Evolutionary conservation across 2,113 vertebrate species (phyloP), one percentile per base, ranked within the genome.

Genomic region (Indicator indicator): DNA sequence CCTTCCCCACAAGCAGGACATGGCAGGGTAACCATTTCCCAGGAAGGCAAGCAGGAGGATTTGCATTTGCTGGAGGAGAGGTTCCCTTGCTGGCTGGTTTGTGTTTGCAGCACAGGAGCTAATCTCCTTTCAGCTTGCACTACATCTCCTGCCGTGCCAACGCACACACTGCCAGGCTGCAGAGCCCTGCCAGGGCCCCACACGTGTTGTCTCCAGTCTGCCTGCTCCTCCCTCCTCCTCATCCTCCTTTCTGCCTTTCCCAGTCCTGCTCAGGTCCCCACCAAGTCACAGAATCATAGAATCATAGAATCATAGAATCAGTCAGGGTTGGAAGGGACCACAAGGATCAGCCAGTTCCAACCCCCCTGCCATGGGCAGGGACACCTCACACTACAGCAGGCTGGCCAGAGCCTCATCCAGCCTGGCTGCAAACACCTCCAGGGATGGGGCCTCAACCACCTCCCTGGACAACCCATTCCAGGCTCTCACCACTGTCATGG

Each of bases 141-240:
- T 38, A 12, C 83, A 40, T 91, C 83, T 91, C 85, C 73, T 70
- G 17, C 27, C n/a, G 7, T 40, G 62, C 5, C 9, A 69, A 77
- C 8, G 38, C 89, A 73, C 81, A 55, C 81, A 4, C 92, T 54
- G 92, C 16, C 30, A 8, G 1, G 79, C 94, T 89, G 91, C 40
- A 36, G 36, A 76, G 71, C 89, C 60, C 94, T 83, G 95, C 93
- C 91, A 94, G 88, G 11, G 18, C 81, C 77, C 76, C 70, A 26
- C 92, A 90, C 70, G 2, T 60, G 33, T 18, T 36, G 13, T 19
- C 75, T 28, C 65, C 52, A 33, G 33, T 10, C 88, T 73, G 54
- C 42, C 65, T 46, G 20, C 58, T 71, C 63, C 48, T 76, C 15
- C 64, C 32, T 55, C 27, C 52, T 69, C 77, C 80, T 8, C 44